Conservation (phyloP, 2,113 vertebrate species). For the Oreocharis arfaki region DNA sequence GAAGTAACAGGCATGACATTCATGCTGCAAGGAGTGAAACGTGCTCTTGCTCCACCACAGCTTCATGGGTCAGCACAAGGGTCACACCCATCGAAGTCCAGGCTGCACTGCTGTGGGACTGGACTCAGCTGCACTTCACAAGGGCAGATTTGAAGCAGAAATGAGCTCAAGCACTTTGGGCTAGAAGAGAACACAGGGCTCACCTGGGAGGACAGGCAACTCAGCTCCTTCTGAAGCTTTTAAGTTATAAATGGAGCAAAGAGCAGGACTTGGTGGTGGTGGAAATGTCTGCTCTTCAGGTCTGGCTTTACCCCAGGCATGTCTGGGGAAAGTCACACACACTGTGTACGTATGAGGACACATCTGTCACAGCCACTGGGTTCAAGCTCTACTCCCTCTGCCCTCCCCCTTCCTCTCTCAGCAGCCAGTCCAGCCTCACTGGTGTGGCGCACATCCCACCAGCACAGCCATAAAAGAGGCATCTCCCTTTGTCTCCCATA, state of each 20-base stretch:
- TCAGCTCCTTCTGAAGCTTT: neutral
- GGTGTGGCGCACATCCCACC: neutral
- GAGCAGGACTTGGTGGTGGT: neutral
- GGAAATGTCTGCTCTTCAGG: neutral
- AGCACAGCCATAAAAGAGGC: neutral
- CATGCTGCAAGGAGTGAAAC: rapidly evolving
- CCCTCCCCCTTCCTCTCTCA: neutral
- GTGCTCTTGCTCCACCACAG: rapidly evolving
- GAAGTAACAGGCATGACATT: neutral
- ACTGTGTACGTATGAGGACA: neutral
- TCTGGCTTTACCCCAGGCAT: neutral
- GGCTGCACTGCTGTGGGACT: neutral
- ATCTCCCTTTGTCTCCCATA: neutral
- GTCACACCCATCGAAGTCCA: rapidly evolving
- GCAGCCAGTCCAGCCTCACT: neutral
- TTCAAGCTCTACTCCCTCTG: neutral
- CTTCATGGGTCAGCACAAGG: neutral
- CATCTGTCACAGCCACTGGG: neutral
- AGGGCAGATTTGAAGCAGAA: neutral
- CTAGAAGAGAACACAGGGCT: neutral
- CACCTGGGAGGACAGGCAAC: neutral
- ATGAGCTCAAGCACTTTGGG: neutral
- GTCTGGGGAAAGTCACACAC: neutral
- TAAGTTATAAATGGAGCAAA: neutral
- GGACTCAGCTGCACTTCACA: neutral